Evolutionary conservation across 2,113 vertebrate genomes (phyloP).

Genomic region (Lampris incognitus): DNA sequence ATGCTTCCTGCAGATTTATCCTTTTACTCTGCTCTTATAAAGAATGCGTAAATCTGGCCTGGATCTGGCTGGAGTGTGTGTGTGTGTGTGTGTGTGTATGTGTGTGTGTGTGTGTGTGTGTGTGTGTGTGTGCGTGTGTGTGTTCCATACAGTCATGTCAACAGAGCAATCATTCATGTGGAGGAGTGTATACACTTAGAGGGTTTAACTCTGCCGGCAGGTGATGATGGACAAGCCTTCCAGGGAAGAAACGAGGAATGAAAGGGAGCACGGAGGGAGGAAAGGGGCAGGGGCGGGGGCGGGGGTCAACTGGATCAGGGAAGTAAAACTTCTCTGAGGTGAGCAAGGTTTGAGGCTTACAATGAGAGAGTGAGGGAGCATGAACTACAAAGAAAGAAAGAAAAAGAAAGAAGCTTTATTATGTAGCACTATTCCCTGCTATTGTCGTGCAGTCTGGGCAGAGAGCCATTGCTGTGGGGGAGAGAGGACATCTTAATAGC

Average conservation of each 20-base stretch:
- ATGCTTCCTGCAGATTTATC: constrained; percentile 73
- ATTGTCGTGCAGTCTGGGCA: constrained; percentile 59
- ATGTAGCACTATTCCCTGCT: constrained; percentile 21
- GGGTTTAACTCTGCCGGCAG: constrained; percentile 68
- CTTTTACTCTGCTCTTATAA: constrained; percentile 52
- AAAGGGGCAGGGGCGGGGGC: constrained; percentile 37
- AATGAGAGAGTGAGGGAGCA: not conserved
- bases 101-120: constrained; percentile 30
- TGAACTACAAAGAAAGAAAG: constrained; percentile 4
- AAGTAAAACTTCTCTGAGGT: constrained; percentile 30
- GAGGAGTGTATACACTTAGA: constrained; percentile 65
- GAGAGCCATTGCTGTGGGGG: constrained; percentile 50
- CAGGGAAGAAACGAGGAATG: constrained; percentile 14
- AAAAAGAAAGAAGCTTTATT: constrained; percentile 5
- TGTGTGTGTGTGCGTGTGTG: constrained; percentile 29
- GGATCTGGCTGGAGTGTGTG: constrained; percentile 37
- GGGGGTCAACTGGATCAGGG: constrained; percentile 45
- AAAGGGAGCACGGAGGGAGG: constrained; percentile 33
- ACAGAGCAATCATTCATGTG: constrained; percentile 77
- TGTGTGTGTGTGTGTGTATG: constrained; percentile 20
- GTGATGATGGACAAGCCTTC: constrained; percentile 73
- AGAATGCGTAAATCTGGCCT: constrained; percentile 67
- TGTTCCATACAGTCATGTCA: constrained; percentile 73
- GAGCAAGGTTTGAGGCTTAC: not conserved
- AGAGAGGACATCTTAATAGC: constrained; percentile 52